Conservation (phyloP, 2,888 invertebrate genomes). For the Eledone cirrhosa region DNA sequence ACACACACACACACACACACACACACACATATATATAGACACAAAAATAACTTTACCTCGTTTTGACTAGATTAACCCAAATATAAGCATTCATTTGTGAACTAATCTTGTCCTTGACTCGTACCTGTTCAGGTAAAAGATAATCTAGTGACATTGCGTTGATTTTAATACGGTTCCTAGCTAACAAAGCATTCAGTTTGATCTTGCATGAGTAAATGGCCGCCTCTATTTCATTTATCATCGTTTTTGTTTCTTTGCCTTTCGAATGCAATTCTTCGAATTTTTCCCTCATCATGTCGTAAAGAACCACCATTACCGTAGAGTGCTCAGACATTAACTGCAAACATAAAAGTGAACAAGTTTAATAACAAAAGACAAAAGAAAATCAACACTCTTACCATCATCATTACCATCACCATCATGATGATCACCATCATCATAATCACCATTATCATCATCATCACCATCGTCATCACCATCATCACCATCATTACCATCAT, state of each 20-base stretch:
- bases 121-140: conserved; percentile 58
- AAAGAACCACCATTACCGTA: conserved; percentile 60
- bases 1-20: too few species aligned
- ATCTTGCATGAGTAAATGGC: conserved; percentile 56
- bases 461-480: too few species aligned
- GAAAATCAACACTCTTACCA: too few species aligned
- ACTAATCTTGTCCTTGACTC: conserved; percentile 53
- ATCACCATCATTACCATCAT: too few species aligned
- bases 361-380: too few species aligned
- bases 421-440: too few species aligned
- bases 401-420: too few species aligned
- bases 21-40: too few species aligned
- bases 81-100: conserved; percentile 56
- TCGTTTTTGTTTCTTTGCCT: conserved; percentile 33
- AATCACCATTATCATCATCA: too few species aligned
- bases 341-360: conserved; percentile 19
- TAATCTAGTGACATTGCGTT: conserved; percentile 58
- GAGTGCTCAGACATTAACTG: conserved; percentile 52
- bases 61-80: conserved; percentile 63
- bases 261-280: neutral
- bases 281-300: conserved; percentile 46
- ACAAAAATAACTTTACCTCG: conserved; percentile 45
- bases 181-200: conserved; percentile 61
- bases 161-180: conserved; percentile 59
- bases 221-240: conserved; percentile 54